Conservation (phyloP, 2,113 vertebrate genomes). For the Cisticola juncidis region DNA sequence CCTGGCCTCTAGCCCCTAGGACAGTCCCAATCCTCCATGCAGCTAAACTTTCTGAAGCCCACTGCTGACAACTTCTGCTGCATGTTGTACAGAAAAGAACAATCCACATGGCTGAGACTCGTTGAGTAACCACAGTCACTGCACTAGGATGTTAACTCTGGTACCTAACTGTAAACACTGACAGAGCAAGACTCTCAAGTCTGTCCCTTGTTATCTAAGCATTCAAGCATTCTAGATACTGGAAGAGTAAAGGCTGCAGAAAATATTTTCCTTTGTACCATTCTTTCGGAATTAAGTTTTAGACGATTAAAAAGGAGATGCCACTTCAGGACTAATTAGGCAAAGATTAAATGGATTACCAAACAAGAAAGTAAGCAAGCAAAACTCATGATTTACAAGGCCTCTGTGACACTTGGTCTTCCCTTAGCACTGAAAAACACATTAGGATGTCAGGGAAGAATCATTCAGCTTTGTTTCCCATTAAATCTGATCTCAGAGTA, state of each 20-base stretch:
- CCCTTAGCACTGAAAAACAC: background rate
- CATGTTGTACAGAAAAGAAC: background rate
- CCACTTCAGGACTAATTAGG: background rate
- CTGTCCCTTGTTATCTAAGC: background rate
- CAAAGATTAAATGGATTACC: background rate
- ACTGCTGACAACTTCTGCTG: background rate
- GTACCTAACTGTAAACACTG: background rate
- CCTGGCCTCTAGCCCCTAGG: slow-evolving; percentile 9
- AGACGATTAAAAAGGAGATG: background rate
- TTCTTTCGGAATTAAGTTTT: background rate
- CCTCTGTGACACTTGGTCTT: background rate
- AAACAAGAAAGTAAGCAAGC: background rate
- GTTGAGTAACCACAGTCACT: background rate
- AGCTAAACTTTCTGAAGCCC: background rate
- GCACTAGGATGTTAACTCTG: background rate
- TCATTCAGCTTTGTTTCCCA: background rate
- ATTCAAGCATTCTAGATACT: background rate
- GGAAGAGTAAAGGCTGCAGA: background rate
- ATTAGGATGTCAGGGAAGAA: background rate
- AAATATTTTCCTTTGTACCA: background rate
- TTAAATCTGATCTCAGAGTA: background rate
- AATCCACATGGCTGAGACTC: background rate
- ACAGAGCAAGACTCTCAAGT: background rate
- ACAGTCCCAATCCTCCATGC: background rate
- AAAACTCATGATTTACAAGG: background rate